A percentile compares a stretch with the other conserved stretches of the same genome.
Evolutionary conservation across 2,888 invertebrate genomes (phyloP).

Genomic region (Emesis furor): DNA sequence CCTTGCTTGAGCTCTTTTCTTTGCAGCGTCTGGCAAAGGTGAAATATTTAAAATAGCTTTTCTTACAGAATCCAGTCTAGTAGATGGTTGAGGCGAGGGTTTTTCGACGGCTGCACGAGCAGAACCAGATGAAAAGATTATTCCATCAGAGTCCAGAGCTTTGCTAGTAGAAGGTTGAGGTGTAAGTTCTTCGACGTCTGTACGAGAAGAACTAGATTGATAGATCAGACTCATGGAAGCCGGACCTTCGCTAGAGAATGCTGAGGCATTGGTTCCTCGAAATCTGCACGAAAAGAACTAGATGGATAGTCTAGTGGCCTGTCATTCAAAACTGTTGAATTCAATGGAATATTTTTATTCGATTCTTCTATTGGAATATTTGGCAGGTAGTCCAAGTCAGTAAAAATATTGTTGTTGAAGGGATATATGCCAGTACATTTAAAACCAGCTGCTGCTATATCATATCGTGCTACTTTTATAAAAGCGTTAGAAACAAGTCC

Average conservation of each 20-base stretch:
- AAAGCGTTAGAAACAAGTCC: constrained; percentile 29
- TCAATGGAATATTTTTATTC: background rate
- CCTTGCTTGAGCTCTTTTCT: constrained; percentile 49
- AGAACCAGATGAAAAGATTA: background rate
- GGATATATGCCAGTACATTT: constrained; percentile 21
- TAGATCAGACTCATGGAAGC: background rate
- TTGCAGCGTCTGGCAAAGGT: constrained; percentile 60
- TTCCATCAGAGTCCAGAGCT: no score
- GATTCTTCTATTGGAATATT: constrained; percentile 32
- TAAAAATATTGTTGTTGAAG: constrained; percentile 26
- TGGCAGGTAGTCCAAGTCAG: constrained; percentile 25
- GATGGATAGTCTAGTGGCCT: background rate
- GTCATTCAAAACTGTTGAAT: background rate
- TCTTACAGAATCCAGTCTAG: constrained; percentile 31
- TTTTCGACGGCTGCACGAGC: background rate
- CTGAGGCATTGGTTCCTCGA: constrained; percentile 17
- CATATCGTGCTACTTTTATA: constrained; percentile 25
- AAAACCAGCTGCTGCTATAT: constrained; percentile 2
- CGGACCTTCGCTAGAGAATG: background rate
- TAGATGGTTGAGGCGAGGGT: constrained; percentile 28
- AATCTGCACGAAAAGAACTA: constrained; percentile 1
- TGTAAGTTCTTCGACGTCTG: constrained; percentile 8
- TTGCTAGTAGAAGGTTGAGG: constrained; percentile 34
- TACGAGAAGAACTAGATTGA: no score
- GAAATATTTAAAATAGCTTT: constrained; percentile 45